Conservation (phyloP, 2,113 vertebrate species). For the Mionectes macconnelli region DNA sequence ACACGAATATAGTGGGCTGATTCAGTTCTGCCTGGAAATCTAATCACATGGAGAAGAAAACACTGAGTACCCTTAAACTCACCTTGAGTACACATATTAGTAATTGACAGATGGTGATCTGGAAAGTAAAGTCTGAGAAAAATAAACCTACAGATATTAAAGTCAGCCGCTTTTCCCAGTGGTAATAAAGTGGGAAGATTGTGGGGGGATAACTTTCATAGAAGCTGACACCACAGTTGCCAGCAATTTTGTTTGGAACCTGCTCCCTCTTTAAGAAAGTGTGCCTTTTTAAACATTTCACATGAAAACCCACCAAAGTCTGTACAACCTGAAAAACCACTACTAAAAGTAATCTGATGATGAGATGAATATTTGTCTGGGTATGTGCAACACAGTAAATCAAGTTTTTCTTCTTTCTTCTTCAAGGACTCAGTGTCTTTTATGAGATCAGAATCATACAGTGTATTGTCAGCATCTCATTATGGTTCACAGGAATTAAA, state of each 20-base stretch:
- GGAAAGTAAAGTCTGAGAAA: constrained; percentile 5
- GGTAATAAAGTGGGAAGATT: neutral
- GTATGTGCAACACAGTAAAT: neutral
- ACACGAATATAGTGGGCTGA: accelerated
- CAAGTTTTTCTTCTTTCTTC: constrained; percentile 58
- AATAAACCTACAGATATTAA: constrained; percentile 3
- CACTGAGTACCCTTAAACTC: neutral
- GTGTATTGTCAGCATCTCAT: neutral
- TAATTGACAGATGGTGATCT: neutral
- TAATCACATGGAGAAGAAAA: neutral
- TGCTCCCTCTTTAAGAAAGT: neutral
- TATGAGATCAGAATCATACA: neutral
- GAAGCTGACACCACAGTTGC: neutral
- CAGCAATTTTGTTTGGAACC: neutral
- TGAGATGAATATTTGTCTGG: constrained; percentile 22
- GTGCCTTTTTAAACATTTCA: neutral
- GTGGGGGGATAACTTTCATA: neutral
- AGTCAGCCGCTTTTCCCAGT: neutral
- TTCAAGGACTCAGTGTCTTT: neutral
- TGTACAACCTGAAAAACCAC: constrained; percentile 51
- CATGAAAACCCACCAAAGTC: neutral
- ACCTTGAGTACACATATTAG: neutral
- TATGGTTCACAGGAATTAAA: neutral
- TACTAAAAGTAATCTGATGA: neutral
- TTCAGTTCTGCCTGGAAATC: neutral